Percentiles rank a stretch among this genome's conserved stretches.
phyloP scores from a whole-genome alignment of 2,888 invertebrate species.

The Oeneis ivallda region DNA sequence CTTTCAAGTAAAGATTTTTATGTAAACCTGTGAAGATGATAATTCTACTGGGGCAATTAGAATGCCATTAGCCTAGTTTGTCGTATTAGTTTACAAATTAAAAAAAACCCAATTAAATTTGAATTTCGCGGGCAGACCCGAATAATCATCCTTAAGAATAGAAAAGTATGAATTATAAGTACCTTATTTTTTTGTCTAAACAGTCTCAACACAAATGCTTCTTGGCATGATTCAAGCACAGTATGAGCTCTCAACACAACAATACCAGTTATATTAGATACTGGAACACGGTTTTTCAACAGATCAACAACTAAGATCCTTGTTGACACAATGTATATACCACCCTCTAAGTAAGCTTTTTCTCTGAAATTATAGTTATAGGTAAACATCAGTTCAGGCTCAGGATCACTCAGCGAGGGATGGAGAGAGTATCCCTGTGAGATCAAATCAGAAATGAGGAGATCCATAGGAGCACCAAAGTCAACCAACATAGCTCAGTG shows the following conservation, averaged over 20 bases:
- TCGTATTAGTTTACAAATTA: too few relatives aligned
- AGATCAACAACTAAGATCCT: constrained; percentile 97
- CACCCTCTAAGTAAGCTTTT: constrained; percentile 94
- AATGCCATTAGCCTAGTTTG: too few relatives aligned
- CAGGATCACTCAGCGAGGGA: too few relatives aligned
- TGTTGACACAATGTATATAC: constrained; percentile 96
- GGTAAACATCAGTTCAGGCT: not conserved
- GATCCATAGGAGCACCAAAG: too few relatives aligned
- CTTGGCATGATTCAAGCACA: constrained; percentile 94
- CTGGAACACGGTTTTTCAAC: constrained; percentile 93
- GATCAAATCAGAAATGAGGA: too few relatives aligned
- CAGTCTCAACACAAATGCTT: constrained; percentile 95
- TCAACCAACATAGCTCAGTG: too few relatives aligned
- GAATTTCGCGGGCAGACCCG: too few relatives aligned
- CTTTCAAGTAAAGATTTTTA: too few relatives aligned
- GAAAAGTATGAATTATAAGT: constrained; percentile 16
- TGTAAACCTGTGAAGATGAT: too few relatives aligned
- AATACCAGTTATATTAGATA: constrained; percentile 94
- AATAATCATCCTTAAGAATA: not conserved
- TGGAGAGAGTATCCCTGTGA: too few relatives aligned
- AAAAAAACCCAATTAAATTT: too few relatives aligned
- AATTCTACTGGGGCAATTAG: too few relatives aligned
- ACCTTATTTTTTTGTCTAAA: constrained; percentile 96
- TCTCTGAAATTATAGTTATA: constrained; percentile 79
- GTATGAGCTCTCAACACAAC: constrained; percentile 94